Conservation (phyloP, 1,140 invertebrate species). For the Aphelenchoides avenae region DNA sequence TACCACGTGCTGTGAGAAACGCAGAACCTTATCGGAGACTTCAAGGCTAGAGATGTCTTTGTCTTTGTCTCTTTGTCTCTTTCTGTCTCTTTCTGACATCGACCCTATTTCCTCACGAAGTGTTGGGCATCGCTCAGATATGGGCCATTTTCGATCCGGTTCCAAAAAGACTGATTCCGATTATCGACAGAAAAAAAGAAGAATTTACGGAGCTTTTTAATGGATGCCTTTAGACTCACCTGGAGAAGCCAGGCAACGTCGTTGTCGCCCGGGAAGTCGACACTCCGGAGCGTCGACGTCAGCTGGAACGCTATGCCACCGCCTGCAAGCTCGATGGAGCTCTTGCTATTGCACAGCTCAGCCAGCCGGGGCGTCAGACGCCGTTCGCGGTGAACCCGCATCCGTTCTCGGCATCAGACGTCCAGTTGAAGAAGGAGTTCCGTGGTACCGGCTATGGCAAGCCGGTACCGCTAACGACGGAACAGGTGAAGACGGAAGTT, state of each 20-base stretch:
- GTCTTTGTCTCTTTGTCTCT: too few species aligned
- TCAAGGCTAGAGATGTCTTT: too few species aligned
- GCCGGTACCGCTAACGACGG: slow-evolving; percentile 34
- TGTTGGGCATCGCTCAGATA: too few species aligned
- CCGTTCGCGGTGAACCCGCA: slow-evolving; percentile 20
- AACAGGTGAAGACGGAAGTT: too few species aligned
- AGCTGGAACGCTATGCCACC: slow-evolving; percentile 6
- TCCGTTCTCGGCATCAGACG: slow-evolving; percentile 37
- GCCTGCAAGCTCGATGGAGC: slow-evolving; percentile 23
- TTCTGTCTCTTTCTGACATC: too few species aligned
- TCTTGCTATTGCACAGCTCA: slow-evolving; percentile 28
- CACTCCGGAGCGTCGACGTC: neutral
- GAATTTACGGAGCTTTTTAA: neutral
- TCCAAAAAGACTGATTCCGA: neutral
- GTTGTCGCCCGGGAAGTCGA: slow-evolving; percentile 11
- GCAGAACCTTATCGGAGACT: too few species aligned
- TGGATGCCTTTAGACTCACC: slow-evolving; percentile 12
- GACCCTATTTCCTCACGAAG: too few species aligned
- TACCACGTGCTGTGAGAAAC: too few species aligned
- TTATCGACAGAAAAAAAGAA: neutral
- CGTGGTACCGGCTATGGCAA: slow-evolving; percentile 21
- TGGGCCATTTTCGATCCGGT: too few species aligned
- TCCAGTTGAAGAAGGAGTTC: slow-evolving; percentile 17
- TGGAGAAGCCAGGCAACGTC: slow-evolving; percentile 33
- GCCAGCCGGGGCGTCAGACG: slow-evolving; percentile 37